These are phyloP conservation scores for Torymus tubicola DNA, from an alignment of 2,888 invertebrate species.

Conservation along the genomic window DNA sequence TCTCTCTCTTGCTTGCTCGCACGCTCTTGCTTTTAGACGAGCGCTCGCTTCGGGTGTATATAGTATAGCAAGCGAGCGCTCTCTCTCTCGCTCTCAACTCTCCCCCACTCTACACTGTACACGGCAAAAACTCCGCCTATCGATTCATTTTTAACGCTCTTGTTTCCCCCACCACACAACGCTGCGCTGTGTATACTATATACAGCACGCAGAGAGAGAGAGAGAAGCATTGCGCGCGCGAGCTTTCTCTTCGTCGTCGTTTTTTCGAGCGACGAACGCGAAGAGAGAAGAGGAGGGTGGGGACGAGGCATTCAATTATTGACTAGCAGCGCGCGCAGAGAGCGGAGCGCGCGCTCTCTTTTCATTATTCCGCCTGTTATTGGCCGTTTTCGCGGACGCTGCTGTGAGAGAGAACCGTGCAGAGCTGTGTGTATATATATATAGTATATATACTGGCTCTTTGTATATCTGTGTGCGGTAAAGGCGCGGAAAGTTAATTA, in stretches of 20 bases:
- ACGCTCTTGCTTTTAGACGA: slow-evolving; percentile 61
- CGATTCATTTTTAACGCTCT: slow-evolving; percentile 76
- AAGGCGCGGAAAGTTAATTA: slow-evolving; percentile 20
- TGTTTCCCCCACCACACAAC: slow-evolving; percentile 62
- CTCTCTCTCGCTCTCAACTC: slow-evolving; percentile 49
- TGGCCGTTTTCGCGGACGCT: slow-evolving; percentile 37
- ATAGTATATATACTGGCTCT: not conserved
- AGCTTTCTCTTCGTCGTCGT: slow-evolving; percentile 13
- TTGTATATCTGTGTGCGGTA: not conserved
- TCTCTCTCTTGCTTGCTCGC: slow-evolving; percentile 35
- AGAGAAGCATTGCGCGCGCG: not conserved
- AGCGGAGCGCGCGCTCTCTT: slow-evolving; percentile 22
- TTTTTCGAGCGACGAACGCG: too few relatives aligned
- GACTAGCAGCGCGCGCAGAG: slow-evolving; percentile 43
- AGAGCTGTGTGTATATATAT: not conserved
- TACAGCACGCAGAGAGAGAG: not conserved
- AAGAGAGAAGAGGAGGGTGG: slow-evolving; percentile 20
- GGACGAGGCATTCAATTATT: slow-evolving; percentile 63
- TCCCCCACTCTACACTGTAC: slow-evolving; percentile 64
- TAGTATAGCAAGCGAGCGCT: not conserved
- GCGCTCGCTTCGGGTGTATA: not conserved
- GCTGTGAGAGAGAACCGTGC: not conserved
- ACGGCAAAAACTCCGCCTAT: slow-evolving; percentile 76
- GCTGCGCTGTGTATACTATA: not conserved
- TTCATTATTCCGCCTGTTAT: slow-evolving; percentile 32